Conservation (phyloP, 2,888 invertebrate genomes). For the Drosophila anceps region DNA sequence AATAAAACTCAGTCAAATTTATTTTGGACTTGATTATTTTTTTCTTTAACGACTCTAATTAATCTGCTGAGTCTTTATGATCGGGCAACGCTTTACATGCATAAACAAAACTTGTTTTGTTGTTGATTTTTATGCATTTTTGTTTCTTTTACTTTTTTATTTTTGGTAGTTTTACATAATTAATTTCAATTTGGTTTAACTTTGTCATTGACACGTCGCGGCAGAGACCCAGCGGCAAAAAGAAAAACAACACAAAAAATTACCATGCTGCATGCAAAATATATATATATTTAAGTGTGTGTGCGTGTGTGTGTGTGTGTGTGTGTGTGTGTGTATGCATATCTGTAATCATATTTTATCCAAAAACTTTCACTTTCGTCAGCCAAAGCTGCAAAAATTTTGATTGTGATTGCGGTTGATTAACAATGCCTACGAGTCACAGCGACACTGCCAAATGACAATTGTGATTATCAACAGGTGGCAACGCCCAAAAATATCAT, state of each 20-base stretch:
- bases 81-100: constrained; percentile 19
- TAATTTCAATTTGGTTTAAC: constrained; percentile 45
- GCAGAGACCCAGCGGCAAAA: constrained; percentile 15
- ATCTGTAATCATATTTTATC: constrained; percentile 44
- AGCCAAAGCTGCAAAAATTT: constrained; percentile 15
- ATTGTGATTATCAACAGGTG: constrained; percentile 1
- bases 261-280: constrained; percentile 5
- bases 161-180: constrained; percentile 48
- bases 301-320: constrained; percentile 1
- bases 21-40: constrained; percentile 14
- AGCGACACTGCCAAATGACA: constrained; percentile 6
- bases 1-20: constrained; percentile 20
- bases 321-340: constrained; percentile 17
- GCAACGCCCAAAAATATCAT: constrained; percentile 7
- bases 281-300: too few relatives aligned
- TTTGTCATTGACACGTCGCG: constrained; percentile 57
- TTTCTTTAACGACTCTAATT: constrained; percentile 33
- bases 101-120: constrained; percentile 50
- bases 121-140: constrained; percentile 2
- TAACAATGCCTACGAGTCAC: constrained; percentile 4
- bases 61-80: constrained; percentile 19
- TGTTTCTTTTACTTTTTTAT: not conserved
- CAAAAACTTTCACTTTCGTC: constrained; percentile 54
- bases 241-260: constrained; percentile 14
- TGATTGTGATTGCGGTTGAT: constrained; percentile 37